Conservation (phyloP, 2,888 invertebrate genomes). For the Orthosia incerta region DNA sequence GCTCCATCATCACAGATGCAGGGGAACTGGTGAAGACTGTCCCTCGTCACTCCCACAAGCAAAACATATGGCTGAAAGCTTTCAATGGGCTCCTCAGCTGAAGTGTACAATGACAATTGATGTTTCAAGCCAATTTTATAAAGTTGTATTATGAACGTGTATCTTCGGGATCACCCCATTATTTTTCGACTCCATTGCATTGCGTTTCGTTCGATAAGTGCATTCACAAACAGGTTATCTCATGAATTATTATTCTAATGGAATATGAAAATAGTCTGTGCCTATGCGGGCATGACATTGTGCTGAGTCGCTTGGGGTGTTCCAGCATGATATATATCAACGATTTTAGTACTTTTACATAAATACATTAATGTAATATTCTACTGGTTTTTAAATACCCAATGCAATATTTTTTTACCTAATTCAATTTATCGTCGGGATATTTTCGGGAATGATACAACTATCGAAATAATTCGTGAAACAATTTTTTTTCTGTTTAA, state of each 20-base stretch:
- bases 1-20: slow-evolving; percentile 67
- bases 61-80: slow-evolving; percentile 62
- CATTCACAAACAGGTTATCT: too few relatives aligned
- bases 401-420: background rate
- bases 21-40: slow-evolving; percentile 62
- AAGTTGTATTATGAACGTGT: background rate
- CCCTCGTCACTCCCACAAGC: slow-evolving; percentile 65
- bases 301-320: background rate
- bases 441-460: background rate
- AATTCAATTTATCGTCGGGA: background rate
- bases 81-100: slow-evolving; percentile 58
- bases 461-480: slow-evolving; percentile 15
- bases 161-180: too few relatives aligned
- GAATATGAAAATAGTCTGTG: slow-evolving; percentile 2
- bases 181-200: too few relatives aligned
- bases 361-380: too few relatives aligned
- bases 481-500: slow-evolving; percentile 5
- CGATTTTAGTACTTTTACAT: too few relatives aligned
- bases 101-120: slow-evolving; percentile 2
- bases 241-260: background rate
- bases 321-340: background rate
- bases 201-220: too few relatives aligned
- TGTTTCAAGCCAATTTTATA: background rate
- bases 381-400: background rate
- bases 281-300: too few relatives aligned